These are phyloP conservation scores for Scaptomyza pallida DNA, from an alignment of 1,140 invertebrate species.

Conservation along the genomic window DNA sequence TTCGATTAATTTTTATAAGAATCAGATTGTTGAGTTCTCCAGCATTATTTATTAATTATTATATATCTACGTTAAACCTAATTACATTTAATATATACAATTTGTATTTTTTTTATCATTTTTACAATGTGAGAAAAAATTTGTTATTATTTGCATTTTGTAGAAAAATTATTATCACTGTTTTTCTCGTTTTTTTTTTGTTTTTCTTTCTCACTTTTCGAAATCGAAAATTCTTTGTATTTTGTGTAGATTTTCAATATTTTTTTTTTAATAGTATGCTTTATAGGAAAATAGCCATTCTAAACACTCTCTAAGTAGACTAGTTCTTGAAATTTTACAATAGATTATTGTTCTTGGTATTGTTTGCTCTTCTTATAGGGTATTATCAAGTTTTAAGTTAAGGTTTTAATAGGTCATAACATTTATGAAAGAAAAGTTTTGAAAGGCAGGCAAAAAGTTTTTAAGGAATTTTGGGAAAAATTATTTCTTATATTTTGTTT, in stretches of 20 bases:
- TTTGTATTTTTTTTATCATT: constrained; percentile 26
- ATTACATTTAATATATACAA: constrained; percentile 32
- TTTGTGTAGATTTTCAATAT: constrained; percentile 22
- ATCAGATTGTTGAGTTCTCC: constrained; percentile 60
- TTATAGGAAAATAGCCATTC: constrained; percentile 78
- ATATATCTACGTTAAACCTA: constrained; percentile 22
- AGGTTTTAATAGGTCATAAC: constrained; percentile 15
- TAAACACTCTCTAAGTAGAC: constrained; percentile 72
- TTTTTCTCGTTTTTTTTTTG: constrained; percentile 26
- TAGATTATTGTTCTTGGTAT: constrained; percentile 82
- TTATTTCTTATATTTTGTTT: background rate
- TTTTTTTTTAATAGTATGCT: constrained; percentile 56
- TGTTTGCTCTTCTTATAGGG: constrained; percentile 64
- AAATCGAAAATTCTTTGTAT: constrained; percentile 70
- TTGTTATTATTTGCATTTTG: constrained; percentile 18
- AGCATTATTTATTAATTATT: constrained; percentile 8
- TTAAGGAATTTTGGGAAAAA: constrained; percentile 1
- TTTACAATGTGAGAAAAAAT: constrained; percentile 57
- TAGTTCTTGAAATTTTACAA: constrained; percentile 76
- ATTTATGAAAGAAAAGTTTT: constrained; percentile 44
- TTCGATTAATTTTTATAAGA: constrained; percentile 51
- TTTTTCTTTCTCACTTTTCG: constrained; percentile 43
- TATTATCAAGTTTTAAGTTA: constrained; percentile 55
- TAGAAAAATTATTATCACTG: constrained; percentile 58
- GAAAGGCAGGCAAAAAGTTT: constrained; percentile 50